Conservation (phyloP, 2,888 invertebrate genomes). For the Nephrotoma guestfalica region DNA sequence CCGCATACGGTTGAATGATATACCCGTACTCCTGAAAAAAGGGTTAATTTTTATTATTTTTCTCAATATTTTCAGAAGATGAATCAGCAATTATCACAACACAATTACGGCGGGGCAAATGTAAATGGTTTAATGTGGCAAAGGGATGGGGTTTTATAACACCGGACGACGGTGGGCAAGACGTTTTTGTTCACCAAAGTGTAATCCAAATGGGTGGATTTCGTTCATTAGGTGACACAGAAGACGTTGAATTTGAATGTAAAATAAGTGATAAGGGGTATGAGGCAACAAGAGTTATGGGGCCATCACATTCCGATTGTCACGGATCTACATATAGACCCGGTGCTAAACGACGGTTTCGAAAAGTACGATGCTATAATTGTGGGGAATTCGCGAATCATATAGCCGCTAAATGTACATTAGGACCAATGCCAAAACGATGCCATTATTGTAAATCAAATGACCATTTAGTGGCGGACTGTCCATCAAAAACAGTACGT, state of each 20-base stretch:
- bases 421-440: slow-evolving; percentile 79
- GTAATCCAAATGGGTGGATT: slow-evolving; percentile 86
- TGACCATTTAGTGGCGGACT: slow-evolving; percentile 80
- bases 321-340: slow-evolving; percentile 70
- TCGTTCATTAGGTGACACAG: slow-evolving; percentile 69
- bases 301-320: slow-evolving; percentile 61
- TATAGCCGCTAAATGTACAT: slow-evolving; percentile 76
- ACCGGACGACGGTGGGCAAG: slow-evolving; percentile 77
- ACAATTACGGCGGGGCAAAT: slow-evolving; percentile 49
- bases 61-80: neutral
- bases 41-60: neutral
- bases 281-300: slow-evolving; percentile 75
- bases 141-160: slow-evolving; percentile 93
- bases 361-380: slow-evolving; percentile 85
- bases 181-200: slow-evolving; percentile 91
- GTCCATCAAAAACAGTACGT: slow-evolving; percentile 44
- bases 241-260: slow-evolving; percentile 78
- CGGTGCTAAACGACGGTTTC: slow-evolving; percentile 63
- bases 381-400: slow-evolving; percentile 89
- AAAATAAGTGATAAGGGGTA: slow-evolving; percentile 71
- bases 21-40: neutral
- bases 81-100: neutral
- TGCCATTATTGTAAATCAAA: slow-evolving; percentile 83
- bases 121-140: slow-evolving; percentile 93
- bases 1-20: neutral